Conservation (phyloP, 1,140 invertebrate species). For the Micrasema longulum region DNA sequence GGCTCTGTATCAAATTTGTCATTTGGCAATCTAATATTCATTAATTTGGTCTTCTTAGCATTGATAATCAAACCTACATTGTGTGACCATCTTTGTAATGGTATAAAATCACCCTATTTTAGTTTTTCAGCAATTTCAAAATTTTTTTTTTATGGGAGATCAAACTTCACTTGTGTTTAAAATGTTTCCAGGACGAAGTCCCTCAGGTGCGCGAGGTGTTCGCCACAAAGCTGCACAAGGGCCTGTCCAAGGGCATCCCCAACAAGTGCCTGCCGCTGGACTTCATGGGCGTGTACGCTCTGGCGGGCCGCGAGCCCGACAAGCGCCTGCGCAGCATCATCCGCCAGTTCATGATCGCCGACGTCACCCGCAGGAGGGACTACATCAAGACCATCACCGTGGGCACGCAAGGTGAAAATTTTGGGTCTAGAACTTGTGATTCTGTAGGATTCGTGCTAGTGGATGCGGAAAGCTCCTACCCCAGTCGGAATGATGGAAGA, state of each 20-base stretch:
- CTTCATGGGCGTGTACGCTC: conserved; percentile 96
- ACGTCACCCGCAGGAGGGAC: conserved; percentile 91
- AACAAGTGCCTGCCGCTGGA: conserved; percentile 92
- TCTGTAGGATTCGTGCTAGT: too few species aligned
- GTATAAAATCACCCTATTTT: too few species aligned
- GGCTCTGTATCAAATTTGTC: too few species aligned
- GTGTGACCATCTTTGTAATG: too few species aligned
- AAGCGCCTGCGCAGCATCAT: conserved; percentile 76
- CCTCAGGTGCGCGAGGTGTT: conserved; percentile 92
- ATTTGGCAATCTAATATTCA: too few species aligned
- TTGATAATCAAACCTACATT: too few species aligned
- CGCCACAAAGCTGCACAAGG: conserved; percentile 92
- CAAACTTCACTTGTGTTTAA: too few species aligned
- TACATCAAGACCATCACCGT: conserved; percentile 86
- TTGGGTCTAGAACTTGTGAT: too few species aligned
- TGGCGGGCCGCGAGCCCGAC: conserved; percentile 88
- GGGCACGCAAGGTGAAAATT: conserved; percentile 60
- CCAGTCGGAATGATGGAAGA: neutral
- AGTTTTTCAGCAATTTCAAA: too few species aligned
- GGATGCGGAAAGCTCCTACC: neutral
- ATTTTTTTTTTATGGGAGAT: too few species aligned
- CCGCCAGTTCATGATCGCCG: conserved; percentile 83
- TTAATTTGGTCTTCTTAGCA: too few species aligned
- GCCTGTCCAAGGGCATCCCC: conserved; percentile 79
- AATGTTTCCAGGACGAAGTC: conserved; percentile 84